Evolutionary conservation across 2,113 vertebrate species (phyloP).

Genomic region (Herpetotheres cachinnans): DNA sequence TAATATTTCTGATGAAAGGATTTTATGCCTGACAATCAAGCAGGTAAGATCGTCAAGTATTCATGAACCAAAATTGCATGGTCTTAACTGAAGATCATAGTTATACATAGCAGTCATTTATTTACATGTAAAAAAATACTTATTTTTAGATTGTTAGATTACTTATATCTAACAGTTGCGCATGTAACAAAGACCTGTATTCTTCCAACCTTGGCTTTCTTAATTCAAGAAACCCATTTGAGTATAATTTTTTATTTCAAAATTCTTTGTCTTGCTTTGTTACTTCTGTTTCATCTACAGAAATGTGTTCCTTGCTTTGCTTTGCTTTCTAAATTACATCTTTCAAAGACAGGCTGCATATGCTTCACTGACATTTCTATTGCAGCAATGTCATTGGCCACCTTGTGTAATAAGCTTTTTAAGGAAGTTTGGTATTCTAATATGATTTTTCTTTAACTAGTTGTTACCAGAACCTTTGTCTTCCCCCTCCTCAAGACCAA

Average conservation of each 20-base stretch:
- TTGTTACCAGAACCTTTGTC: neutral
- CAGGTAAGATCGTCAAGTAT: neutral
- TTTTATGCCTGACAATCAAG: neutral
- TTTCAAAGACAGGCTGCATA: neutral
- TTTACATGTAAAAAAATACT: neutral
- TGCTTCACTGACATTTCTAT: neutral
- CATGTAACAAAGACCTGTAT: rapidly evolving
- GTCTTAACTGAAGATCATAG: neutral
- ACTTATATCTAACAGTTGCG: neutral
- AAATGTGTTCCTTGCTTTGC: neutral
- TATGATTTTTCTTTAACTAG: neutral
- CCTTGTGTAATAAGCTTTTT: neutral
- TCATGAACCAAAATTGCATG: neutral
- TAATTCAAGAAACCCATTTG: neutral
- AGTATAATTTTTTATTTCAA: neutral
- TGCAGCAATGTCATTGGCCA: neutral
- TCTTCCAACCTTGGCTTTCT: neutral
- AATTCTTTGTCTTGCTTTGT: neutral
- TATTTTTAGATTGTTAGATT: neutral
- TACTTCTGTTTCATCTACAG: neutral
- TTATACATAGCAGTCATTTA: neutral
- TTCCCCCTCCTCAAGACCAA: neutral
- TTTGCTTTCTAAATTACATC: neutral
- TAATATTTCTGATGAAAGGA: neutral
- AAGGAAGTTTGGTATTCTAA: neutral